phyloP scores from a whole-genome alignment of 2,888 invertebrate species.

The Arctia plantaginis region DNA sequence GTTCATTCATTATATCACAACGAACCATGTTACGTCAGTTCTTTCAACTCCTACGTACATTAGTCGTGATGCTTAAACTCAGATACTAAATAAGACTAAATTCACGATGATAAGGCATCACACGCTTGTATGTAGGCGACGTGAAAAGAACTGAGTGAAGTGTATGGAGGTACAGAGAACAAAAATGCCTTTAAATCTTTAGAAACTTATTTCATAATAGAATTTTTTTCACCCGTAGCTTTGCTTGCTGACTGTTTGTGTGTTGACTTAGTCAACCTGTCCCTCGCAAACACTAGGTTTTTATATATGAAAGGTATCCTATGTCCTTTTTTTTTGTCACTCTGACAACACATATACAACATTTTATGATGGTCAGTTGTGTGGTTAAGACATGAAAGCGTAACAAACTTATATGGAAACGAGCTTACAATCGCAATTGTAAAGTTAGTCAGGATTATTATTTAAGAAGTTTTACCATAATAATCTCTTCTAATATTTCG shows the following conservation, averaged over 20 bases:
- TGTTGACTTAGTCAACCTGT: neutral
- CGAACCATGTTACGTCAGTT: slow-evolving; percentile 49
- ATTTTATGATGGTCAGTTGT: neutral
- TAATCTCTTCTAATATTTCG: no score
- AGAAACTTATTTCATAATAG: neutral
- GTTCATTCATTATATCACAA: slow-evolving; percentile 61
- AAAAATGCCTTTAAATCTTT: neutral
- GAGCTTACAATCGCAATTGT: no score
- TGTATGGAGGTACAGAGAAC: neutral
- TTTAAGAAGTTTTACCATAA: no score
- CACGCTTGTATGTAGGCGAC: neutral
- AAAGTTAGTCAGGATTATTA: no score
- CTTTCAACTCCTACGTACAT: slow-evolving; percentile 33
- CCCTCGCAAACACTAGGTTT: neutral
- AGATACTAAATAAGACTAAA: slow-evolving; percentile 12
- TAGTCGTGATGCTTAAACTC: slow-evolving; percentile 37
- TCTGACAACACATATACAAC: neutral
- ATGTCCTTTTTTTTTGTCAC: neutral
- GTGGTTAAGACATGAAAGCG: neutral
- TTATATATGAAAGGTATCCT: neutral
- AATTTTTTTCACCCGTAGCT: neutral
- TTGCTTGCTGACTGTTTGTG: neutral
- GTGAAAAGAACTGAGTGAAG: neutral
- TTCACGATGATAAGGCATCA: neutral
- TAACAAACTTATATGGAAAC: neutral